Base-by-base conservation (phyloP, 2,888 invertebrate species). In the Operophtera brumata region DNA sequence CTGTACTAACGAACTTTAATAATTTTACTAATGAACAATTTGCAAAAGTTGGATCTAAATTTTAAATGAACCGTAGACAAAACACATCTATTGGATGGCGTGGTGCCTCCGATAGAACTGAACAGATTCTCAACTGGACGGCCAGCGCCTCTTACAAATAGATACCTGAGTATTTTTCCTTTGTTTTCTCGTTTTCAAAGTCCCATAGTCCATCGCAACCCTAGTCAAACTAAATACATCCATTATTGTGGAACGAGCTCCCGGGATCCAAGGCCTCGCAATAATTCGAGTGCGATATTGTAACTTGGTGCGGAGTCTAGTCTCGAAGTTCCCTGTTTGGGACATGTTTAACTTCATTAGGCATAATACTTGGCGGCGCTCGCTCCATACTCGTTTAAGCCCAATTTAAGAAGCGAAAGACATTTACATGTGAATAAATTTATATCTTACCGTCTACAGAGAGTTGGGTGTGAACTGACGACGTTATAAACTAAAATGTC, bases 361-460 rank as follows among this genome's bases (percentile, higher is more conserved):
- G 81, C 83, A 85, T 86, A 85, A 86, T 86, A 85, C 82, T 73
- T 69, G 64, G 63, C 73, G 84, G 64, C 74, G 83, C 77, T 82
- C 78, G 77, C 82, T 82, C 83, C 84, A 82, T 87, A 84, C 87
- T 88, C 87, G 84, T 87, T 90, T 88, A 90, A 89, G 87, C 86
- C 85, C 87, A 90, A 90, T 90, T 86, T 89, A 90, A 90, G 88
- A 88, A 88, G 77, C 71, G 80, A 70, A 77, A 71, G 78, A 77
- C 77, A 79, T 86, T 87, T 86, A 81, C 82, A 81, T 83, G 84
- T 89, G 85, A 89, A 90, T 89, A 89, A 89, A 89, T 90, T 88
- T 87, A 84, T 82, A 86, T 86, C 81, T 80, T 71, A 77, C 81
- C 78, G 79, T 74, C 77, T 74, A 69, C 83, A 78, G 82, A 76